phyloP scores from a whole-genome alignment of 2,113 vertebrate genomes.

The Amphilophus citrinellus region DNA sequence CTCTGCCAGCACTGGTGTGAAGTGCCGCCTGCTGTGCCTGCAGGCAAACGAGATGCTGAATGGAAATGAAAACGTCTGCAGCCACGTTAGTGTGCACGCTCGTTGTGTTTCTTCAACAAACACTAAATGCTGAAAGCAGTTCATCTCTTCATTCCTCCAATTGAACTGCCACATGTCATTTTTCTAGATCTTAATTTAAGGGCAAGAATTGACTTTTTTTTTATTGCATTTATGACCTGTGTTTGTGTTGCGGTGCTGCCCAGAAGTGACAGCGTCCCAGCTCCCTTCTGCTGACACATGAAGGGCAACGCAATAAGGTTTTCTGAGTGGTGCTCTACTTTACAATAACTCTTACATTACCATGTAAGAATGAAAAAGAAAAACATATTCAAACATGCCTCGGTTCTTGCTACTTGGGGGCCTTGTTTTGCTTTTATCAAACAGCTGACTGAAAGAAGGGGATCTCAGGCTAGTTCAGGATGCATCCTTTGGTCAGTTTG shows the following conservation, averaged over 20 bases:
- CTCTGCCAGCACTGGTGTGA: constrained; percentile 2
- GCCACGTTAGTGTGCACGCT: constrained; percentile 15
- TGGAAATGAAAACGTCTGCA: constrained; percentile 29
- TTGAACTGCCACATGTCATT: background rate
- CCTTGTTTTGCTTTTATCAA: background rate
- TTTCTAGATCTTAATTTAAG: constrained; percentile 15
- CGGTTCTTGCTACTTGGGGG: background rate
- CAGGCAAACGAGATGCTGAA: constrained; percentile 28
- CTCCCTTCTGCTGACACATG: constrained; percentile 23
- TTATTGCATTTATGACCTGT: constrained; percentile 22
- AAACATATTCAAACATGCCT: background rate
- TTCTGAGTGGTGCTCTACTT: constrained; percentile 71
- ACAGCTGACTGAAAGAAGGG: background rate
- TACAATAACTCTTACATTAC: constrained; percentile 37
- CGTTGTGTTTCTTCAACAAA: background rate
- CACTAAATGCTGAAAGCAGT: background rate
- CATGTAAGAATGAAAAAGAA: constrained; percentile 14
- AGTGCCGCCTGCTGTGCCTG: constrained; percentile 28
- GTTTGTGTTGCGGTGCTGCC: constrained; percentile 33
- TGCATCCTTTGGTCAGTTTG: background rate
- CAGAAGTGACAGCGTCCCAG: constrained; percentile 24
- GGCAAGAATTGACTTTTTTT: constrained; percentile 20
- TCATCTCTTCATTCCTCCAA: background rate
- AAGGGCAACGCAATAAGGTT: constrained; percentile 64
- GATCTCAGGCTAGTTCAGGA: background rate